Evolutionary conservation across 2,113 vertebrate species (phyloP), one percentile per base, ranked within the genome.

Genomic region (Varanus komodoensis): DNA sequence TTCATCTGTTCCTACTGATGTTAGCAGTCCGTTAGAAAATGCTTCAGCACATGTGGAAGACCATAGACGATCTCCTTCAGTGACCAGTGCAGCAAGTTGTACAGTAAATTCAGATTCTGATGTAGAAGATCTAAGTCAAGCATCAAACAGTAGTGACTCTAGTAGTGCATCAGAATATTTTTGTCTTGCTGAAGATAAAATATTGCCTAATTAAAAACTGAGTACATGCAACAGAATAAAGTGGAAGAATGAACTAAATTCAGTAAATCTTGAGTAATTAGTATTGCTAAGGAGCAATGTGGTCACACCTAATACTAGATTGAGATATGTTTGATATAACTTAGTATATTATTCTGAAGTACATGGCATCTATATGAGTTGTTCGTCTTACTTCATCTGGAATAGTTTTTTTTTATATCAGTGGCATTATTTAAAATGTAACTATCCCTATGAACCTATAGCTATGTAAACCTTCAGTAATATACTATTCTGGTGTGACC

Each of bases 141-240:
- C 75, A 2, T 93, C 93, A 0, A 17, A 25, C n/a, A 89, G 87
- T 50, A 80, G 85, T 52, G 86, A 73, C 27, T 61, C 64, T 71
- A 93, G 78, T 67, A 81, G 34, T 5, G 9, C 90, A 23, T 95
- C 93, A 7, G 93, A 95, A 0, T 93, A 87, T 61, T 93, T 90
- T 84, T 93, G 85, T 91, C 69, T 93, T 88, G 87, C 92, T 0
- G 82, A 94, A 91, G 93, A 93, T 80, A 89, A 91, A 85, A 29
- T 14, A 11, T 15, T 68, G 79, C 19, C 69, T 67, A 77, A 67
- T 89, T 85, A 71, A 89, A 93, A 87, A 83, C 54, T 61, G 0
- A 81, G 80, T 64, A 77, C 50, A 0, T 78, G 23, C 93, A 75
- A 89, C 44, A 57, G 44, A 38, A 74, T 75, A 25, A 88, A 91